Evolutionary conservation across 2,113 vertebrate genomes (phyloP).

Genomic region (Malurus cyaneus): DNA sequence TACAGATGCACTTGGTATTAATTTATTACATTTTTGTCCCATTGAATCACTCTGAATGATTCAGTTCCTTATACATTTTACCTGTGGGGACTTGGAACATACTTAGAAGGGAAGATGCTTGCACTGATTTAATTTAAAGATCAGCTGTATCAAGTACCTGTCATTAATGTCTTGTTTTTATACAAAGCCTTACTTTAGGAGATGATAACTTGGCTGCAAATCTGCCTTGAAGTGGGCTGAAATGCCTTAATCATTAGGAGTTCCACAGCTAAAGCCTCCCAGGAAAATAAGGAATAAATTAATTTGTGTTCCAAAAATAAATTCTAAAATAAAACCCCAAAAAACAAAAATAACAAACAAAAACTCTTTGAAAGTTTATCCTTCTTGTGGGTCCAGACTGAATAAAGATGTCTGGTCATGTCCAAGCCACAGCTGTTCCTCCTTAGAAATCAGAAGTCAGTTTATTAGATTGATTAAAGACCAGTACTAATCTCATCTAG

Average conservation of each 20-base stretch:
- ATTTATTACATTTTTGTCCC: neutral
- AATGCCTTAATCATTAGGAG: neutral
- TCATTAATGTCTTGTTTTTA: neutral
- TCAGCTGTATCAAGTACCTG: neutral
- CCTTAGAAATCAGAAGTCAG: neutral
- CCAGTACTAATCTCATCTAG: neutral
- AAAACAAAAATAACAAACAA: neutral
- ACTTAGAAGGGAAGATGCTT: neutral
- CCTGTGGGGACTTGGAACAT: neutral
- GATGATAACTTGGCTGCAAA: neutral
- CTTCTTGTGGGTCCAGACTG: neutral
- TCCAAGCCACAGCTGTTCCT: neutral
- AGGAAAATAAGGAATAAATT: neutral
- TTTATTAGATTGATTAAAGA: neutral
- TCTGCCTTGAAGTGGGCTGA: neutral
- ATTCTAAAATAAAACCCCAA: neutral
- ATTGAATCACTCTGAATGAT: neutral
- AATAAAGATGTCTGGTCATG: neutral
- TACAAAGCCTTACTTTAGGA: neutral
- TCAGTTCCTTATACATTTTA: neutral
- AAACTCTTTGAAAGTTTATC: neutral
- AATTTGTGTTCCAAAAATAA: neutral
- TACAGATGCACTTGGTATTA: neutral
- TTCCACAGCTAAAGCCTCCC: neutral
- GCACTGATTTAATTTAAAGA: neutral